A percentile compares a stretch with the other conserved stretches of the same genome.
These are phyloP conservation scores for Brenthis hecate DNA, from an alignment of 2,888 invertebrate genomes.

Conservation along the genomic window DNA sequence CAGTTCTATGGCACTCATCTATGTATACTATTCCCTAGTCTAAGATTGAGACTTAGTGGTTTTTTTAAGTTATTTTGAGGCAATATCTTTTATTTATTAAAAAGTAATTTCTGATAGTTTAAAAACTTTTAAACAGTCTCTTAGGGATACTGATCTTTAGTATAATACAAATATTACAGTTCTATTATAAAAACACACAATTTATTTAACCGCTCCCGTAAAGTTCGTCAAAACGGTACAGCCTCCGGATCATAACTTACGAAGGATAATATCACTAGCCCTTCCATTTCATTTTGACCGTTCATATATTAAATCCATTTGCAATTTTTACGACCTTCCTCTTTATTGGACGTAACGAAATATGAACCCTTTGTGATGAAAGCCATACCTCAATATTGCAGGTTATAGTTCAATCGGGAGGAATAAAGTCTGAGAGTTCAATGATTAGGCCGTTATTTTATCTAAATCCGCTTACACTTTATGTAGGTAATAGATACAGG, in stretches of 20 bases:
- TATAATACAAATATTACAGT: too few species aligned
- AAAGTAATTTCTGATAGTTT: too few species aligned
- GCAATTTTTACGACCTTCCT: constrained; percentile 71
- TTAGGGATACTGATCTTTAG: too few species aligned
- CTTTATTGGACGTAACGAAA: constrained; percentile 67
- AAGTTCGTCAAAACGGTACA: constrained; percentile 5
- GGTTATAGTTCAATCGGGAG: constrained; percentile 72
- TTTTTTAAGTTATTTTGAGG: too few species aligned
- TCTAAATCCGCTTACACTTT: constrained; percentile 25
- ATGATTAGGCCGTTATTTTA: constrained; percentile 77
- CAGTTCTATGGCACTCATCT: too few species aligned
- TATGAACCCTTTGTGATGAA: constrained; percentile 67
- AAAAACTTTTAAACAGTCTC: too few species aligned
- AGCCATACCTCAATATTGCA: constrained; percentile 78
- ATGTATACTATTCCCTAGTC: too few species aligned
- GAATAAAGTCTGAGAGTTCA: constrained; percentile 63
- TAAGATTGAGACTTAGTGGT: too few species aligned
- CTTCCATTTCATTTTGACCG: constrained; percentile 12
- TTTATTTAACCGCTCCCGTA: neutral
- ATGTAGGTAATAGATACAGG: too few species aligned
- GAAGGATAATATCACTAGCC: constrained; percentile 15
- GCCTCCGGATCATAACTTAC: neutral
- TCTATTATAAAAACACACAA: neutral
- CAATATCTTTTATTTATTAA: too few species aligned
- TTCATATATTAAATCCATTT: constrained; percentile 61